Base-by-base conservation (phyloP, 1,140 invertebrate species). In the Augochlora pura region DNA sequence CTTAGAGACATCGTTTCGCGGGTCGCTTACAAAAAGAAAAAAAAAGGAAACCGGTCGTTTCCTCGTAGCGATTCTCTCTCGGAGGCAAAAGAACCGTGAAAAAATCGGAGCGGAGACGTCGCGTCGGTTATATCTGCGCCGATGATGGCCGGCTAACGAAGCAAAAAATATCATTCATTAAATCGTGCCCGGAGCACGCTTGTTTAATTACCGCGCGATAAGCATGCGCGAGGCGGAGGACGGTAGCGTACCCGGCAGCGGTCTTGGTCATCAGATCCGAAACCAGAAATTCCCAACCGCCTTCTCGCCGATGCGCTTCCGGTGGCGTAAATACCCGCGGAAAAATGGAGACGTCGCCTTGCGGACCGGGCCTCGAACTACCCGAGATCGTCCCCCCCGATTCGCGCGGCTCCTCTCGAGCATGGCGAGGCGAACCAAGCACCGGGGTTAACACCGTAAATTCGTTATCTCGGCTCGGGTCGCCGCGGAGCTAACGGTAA, bases 151-250 rank as follows among this genome's bases (percentile, higher is more conserved):
- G 1, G 6, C n/a, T 57, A 57, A 57, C 54, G 54, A 57, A 57
- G 54, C 54, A 57, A 57, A n/a, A 52, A n/a, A 57, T 57, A 57
- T 21, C 49, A 54, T 57, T 57, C 54, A n/a, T 57, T 57, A 57
- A n/a, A n/a, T n/a, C 54, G 54, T 57, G 7, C 21, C n/a, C n/a
- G 49, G 16, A 21, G 49, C 49, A 0, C 16, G 49, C 6, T n/a
- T 9, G 54, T 57, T 57, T 57, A 57, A 57, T 57, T 57, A n/a
- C 54, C 9, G 5, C 21, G 21, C 54, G 54, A 57, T 57, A 57
- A 57, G 18, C 21, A 16, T 7, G 49, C 1, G 16, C 21, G 4
- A 54, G 5, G 16, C 21, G 4, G 18, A 21, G 4, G 18, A 21
- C 54, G 21, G 49, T 52, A 52, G 16, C 49, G 49, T 52, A 21